A percentile compares a stretch with the other conserved stretches of the same genome.
Evolutionary conservation across 2,113 vertebrate genomes (phyloP).

Genomic region (Miniopterus natalensis): DNA sequence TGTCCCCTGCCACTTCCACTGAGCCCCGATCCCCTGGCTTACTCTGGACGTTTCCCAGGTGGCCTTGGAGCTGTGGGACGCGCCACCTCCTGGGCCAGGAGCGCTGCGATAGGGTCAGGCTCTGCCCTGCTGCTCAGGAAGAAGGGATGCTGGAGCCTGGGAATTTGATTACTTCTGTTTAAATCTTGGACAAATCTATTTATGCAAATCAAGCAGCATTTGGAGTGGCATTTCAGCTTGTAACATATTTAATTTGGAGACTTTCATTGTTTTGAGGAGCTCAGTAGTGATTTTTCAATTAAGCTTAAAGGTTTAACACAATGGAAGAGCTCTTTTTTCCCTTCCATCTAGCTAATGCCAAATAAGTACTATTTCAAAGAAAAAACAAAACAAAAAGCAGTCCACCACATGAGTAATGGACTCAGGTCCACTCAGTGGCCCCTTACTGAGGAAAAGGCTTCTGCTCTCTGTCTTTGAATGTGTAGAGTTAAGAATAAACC

Average conservation of each 20-base stretch:
- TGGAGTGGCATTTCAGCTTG: constrained; percentile 58
- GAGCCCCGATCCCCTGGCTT: not conserved
- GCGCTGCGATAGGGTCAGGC: not conserved
- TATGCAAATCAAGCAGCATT: constrained; percentile 14
- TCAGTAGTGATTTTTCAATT: constrained; percentile 59
- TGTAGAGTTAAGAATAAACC: constrained; percentile 37
- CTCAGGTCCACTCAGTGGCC: constrained; percentile 38
- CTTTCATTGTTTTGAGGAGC: constrained; percentile 39
- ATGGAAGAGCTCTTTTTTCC: not conserved
- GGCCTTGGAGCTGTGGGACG: not conserved
- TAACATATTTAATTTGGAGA: constrained; percentile 63
- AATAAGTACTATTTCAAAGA: constrained; percentile 61
- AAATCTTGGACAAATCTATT: constrained; percentile 40
- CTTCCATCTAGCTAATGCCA: not conserved
- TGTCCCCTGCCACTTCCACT: not conserved
- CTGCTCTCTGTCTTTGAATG: constrained; percentile 9
- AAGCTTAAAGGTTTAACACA: constrained; percentile 50
- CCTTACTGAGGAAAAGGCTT: constrained; percentile 6
- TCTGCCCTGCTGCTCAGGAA: not conserved
- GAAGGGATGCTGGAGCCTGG: not conserved
- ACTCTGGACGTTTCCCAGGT: not conserved
- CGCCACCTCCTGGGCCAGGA: not conserved
- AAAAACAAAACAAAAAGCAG: not conserved
- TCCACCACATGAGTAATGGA: not conserved
- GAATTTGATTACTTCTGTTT: constrained; percentile 42